Evolutionary conservation across 2,888 invertebrate species (phyloP), one percentile per base, ranked within the genome.

Genomic region (Tipula lateralis): DNA sequence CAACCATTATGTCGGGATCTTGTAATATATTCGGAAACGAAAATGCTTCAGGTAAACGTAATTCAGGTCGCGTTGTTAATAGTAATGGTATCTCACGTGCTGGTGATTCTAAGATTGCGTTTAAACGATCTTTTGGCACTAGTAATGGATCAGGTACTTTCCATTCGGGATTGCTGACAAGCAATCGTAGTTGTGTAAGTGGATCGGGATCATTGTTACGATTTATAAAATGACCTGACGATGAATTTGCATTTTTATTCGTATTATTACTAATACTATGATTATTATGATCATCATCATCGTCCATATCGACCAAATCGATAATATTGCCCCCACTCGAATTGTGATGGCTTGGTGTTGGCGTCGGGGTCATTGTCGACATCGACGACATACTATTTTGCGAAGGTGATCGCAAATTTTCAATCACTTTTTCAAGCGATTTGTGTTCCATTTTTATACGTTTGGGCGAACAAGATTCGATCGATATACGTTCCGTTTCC

Each of bases 111-210:
- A 96, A 91, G 44, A 96, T 93, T 24, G 92, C 92, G 84, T 94
- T 93, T 83, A 96, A 90, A 87, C 93, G 93, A 87, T 95, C 94
- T 89, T 95, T 94, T 84, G 96, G 96, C 86, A 96, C 94, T 85
- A 96, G 89, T 87, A 96, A 91, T 9, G 96, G 96, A 91, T 96
- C 96, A 80, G 96, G 96, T 88, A 96, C 93, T 88, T 94, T 93
- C 87, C 94, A 92, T 86, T 93, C 93, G 6, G 93, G 91, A 87
- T 93, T 94, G 83, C 91, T 91, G 85, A 94, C 91, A 29, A 96
- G 91, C 88, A 93, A 92, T 86, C 94, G 93, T 7, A 96, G 90
- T 88, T 96, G 96, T 85, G 93, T 93, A 5, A 95, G 88, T 0
- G 96, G 94, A 88, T 92, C 92, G n/a, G 91, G 91, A 87, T 92